Conservation (phyloP, 2,113 vertebrate species). For the Lontra canadensis region DNA sequence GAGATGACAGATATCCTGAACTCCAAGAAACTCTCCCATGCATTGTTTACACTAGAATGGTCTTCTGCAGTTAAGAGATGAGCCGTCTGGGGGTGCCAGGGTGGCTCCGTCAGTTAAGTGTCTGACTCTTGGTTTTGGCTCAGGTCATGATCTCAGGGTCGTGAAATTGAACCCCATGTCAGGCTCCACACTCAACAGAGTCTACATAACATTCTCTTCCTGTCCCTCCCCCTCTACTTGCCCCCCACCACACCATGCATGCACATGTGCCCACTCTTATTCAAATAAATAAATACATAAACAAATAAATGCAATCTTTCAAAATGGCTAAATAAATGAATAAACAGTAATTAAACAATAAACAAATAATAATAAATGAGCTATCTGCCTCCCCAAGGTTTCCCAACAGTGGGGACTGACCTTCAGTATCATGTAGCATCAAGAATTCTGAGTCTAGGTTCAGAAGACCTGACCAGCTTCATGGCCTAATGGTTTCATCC, state of each 20-base stretch:
- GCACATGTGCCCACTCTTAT: fast-evolving
- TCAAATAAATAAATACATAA: neutral
- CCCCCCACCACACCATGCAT: fast-evolving
- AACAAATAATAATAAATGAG: neutral
- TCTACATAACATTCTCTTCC: neutral
- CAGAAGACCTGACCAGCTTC: neutral
- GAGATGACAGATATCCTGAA: neutral
- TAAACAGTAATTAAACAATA: neutral
- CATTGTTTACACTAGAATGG: neutral
- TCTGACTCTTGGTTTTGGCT: neutral
- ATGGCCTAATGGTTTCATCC: neutral
- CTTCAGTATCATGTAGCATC: neutral
- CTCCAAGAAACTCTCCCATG: neutral
- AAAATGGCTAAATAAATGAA: neutral
- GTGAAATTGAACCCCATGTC: neutral
- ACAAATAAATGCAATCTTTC: neutral
- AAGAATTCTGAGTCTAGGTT: neutral
- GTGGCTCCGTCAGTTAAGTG: neutral
- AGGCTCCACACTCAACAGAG: neutral
- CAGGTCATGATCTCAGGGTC: neutral
- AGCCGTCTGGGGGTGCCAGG: neutral
- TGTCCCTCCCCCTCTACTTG: neutral
- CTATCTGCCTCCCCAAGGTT: neutral
- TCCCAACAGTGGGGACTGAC: neutral
- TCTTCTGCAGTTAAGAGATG: neutral